These are phyloP conservation scores for Pocillopora grandis DNA, from an alignment of 92 coral and sea anemone genomes.

Conservation along the genomic window DNA sequence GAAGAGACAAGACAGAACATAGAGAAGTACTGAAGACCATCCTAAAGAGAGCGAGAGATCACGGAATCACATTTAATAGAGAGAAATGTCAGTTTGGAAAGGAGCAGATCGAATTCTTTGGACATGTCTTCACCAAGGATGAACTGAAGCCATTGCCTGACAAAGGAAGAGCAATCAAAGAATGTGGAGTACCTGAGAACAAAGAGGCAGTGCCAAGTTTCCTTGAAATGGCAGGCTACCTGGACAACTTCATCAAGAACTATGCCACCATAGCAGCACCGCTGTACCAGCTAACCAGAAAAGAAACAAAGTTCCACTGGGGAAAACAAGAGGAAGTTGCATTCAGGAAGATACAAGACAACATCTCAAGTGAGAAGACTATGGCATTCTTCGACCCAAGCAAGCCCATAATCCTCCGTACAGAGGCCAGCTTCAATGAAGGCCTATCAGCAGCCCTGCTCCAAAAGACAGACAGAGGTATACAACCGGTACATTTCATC, in stretches of 20 bases:
- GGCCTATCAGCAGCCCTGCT: constrained; percentile 53
- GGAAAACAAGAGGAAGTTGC: constrained; percentile 23
- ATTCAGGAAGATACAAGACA: constrained; percentile 34
- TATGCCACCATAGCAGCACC: constrained; percentile 46
- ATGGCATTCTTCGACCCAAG: no score
- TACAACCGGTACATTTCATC: no score
- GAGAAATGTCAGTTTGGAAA: constrained; percentile 51
- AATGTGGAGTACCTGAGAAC: constrained; percentile 43
- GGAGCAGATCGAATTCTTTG: constrained; percentile 47
- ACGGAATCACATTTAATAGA: constrained; percentile 27
- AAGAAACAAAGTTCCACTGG: constrained; percentile 54
- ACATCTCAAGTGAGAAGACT: constrained; percentile 33
- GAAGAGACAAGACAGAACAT: constrained; percentile 32
- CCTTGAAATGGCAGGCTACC: constrained; percentile 8
- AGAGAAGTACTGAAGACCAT: constrained; percentile 32
- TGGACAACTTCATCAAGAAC: not conserved
- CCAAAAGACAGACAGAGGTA: constrained; percentile 18
- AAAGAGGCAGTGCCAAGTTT: constrained; percentile 66
- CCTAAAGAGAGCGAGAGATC: not conserved
- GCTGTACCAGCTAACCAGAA: constrained; percentile 29
- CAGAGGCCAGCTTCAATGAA: constrained; percentile 34
- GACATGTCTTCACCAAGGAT: constrained; percentile 39
- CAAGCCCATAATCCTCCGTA: constrained; percentile 14
- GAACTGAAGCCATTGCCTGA: constrained; percentile 3
- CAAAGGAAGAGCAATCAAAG: constrained; percentile 60